These are phyloP conservation scores for Glossophaga mutica DNA, from an alignment of 2,797 vertebrate species.

Conservation along the genomic window DNA sequence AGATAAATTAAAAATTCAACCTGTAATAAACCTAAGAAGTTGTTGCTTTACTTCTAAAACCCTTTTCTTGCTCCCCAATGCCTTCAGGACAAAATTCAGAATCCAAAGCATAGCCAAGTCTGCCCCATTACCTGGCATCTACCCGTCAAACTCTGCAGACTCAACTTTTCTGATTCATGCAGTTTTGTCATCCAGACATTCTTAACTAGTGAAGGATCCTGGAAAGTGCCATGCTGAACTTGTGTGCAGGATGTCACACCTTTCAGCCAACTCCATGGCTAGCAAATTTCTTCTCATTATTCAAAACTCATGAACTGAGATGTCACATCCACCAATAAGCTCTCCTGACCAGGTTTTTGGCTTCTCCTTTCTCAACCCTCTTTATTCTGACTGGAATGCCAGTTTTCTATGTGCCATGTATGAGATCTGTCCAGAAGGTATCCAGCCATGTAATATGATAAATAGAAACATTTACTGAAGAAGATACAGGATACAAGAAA, in stretches of 20 bases:
- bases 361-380: not conserved
- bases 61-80: not conserved
- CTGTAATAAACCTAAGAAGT: not conserved
- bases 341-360: not conserved
- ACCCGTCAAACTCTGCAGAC: not conserved
- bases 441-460: no score
- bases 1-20: slow-evolving; percentile 31
- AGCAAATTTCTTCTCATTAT: not conserved
- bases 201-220: not conserved
- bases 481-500: no score
- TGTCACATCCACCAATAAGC: not conserved
- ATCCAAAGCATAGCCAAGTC: not conserved
- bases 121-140: not conserved
- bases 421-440: no score
- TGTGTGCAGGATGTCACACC: not conserved
- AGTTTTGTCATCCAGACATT: not conserved
- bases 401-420: not conserved
- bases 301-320: not conserved
- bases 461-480: no score
- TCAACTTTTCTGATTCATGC: not conserved
- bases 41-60: not conserved
- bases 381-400: not conserved
- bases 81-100: slow-evolving; percentile 19
- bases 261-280: not conserved
- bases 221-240: not conserved